These are phyloP conservation scores for Pangasius sanitwongsei DNA, from an alignment of 2,797 vertebrate genomes.

Conservation along the genomic window DNA sequence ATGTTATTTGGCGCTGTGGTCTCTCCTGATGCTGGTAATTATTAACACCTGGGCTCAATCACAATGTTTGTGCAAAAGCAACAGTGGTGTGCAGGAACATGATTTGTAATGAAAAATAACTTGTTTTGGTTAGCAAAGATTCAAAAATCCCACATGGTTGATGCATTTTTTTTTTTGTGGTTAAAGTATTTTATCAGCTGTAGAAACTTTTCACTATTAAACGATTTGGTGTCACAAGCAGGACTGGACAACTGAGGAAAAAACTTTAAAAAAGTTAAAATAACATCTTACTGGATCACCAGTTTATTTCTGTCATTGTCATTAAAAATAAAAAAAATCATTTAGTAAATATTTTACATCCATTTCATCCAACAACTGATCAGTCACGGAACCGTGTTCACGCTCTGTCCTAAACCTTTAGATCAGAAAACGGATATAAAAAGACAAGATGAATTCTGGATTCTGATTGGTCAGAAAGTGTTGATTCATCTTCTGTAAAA, in stretches of 20 bases:
- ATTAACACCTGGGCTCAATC: constrained; percentile 51
- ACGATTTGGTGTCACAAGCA: neutral
- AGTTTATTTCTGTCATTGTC: too few species aligned
- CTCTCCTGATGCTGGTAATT: constrained; percentile 45
- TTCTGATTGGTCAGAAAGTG: neutral
- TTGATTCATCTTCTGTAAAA: neutral
- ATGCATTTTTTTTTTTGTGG: too few species aligned
- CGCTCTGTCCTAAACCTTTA: neutral
- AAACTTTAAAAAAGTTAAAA: too few species aligned
- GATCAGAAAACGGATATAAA: neutral
- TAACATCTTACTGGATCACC: too few species aligned
- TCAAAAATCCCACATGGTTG: neutral
- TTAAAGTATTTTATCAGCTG: neutral
- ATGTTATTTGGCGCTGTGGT: constrained; percentile 42
- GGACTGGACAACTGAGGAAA: neutral
- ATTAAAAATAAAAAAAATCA: too few species aligned
- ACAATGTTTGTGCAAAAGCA: constrained; percentile 21
- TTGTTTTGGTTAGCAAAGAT: neutral
- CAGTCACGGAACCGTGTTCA: too few species aligned
- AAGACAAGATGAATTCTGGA: neutral
- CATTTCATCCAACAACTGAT: neutral
- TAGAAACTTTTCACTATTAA: neutral
- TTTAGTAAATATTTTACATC: neutral
- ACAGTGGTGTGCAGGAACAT: constrained; percentile 6
- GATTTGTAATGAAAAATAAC: constrained; percentile 10